Base-by-base conservation (phyloP, 2,113 vertebrate genomes). In the Glaucomys volans region DNA sequence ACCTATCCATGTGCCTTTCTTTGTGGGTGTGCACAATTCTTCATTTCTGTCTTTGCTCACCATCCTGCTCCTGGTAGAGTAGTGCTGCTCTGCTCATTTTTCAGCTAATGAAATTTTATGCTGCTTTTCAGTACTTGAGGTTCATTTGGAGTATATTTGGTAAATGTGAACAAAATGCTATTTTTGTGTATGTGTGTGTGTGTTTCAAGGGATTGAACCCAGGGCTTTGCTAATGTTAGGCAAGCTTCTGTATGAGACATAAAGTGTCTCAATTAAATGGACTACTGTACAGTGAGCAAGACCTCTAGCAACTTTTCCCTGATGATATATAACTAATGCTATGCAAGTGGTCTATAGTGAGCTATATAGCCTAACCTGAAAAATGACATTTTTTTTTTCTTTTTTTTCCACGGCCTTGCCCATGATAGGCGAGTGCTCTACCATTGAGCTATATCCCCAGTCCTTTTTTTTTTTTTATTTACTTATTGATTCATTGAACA, bases 101-200 rank as follows among this genome's bases (percentile, higher is more conserved):
- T 71, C 35, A 74, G 26, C n/a, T 52, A 57, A 28, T 62, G 59
- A 28, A 62, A 62, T 26, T 24, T 28, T 28, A 62, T 87, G 22
- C 32, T 62, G n/a, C 47, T 91, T 92, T 91, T 93, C 26, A 91
- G 42, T 95, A 84, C 37, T 93, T 93, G 35, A 72, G 20, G 37
- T 87, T 86, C 42, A 92, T 44, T 80, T 13, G 66, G 42, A 86
- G 72, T 75, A 40, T 54, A 62, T 90, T 94, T 92, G 47, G 16
- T 67, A 91, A 90, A 32, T 64, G 16, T 92, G 35, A 95, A 77
- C 59, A 89, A 95, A 89, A 47, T 81, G 44, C 32, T 14, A 69
- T 37, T 80, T 20, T 90, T 62, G 24, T 62, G 59, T 62, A 24
- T 28, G 59, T 28, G 59, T 62, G 59, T 62, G 59, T 62, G 24